phyloP scores from a whole-genome alignment of 1,140 invertebrate genomes.

The Argopecten irradians region DNA sequence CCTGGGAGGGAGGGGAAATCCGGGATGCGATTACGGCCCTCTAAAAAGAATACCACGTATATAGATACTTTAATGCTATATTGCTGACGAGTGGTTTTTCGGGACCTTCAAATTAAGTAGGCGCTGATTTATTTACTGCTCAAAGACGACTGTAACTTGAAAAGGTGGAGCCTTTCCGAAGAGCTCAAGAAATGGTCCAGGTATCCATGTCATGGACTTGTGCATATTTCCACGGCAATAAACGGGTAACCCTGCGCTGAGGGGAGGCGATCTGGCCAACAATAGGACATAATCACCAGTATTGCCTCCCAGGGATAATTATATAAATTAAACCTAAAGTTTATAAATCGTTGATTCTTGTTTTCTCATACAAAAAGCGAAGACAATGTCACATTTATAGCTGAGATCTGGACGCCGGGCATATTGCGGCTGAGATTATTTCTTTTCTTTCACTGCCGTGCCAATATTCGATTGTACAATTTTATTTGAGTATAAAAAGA shows the following conservation, averaged over 20 bases:
- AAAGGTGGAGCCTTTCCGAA: neutral
- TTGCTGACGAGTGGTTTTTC: neutral
- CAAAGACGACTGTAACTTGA: slow-evolving; percentile 1
- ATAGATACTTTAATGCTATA: slow-evolving; percentile 5
- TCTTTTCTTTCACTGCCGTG: slow-evolving; percentile 16
- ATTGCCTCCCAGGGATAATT: neutral
- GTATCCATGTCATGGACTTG: neutral
- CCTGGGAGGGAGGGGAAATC: slow-evolving; percentile 10
- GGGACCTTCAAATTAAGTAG: slow-evolving; percentile 9
- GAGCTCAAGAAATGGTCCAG: neutral
- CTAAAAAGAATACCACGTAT: neutral
- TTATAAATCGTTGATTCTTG: neutral
- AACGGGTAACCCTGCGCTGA: neutral
- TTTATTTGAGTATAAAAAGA: slow-evolving; percentile 11
- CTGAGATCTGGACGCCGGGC: neutral
- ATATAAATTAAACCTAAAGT: slow-evolving; percentile 19
- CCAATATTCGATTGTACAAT: slow-evolving; percentile 8
- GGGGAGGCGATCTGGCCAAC: neutral
- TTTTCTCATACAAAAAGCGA: neutral
- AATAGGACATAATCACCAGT: slow-evolving; percentile 8
- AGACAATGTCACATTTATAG: neutral
- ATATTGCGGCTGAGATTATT: neutral
- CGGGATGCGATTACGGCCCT: neutral
- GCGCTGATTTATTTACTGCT: slow-evolving; percentile 21
- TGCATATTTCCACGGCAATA: slow-evolving; percentile 2